phyloP scores from a whole-genome alignment of 2,888 invertebrate species.

The Dendrolimus pini region DNA sequence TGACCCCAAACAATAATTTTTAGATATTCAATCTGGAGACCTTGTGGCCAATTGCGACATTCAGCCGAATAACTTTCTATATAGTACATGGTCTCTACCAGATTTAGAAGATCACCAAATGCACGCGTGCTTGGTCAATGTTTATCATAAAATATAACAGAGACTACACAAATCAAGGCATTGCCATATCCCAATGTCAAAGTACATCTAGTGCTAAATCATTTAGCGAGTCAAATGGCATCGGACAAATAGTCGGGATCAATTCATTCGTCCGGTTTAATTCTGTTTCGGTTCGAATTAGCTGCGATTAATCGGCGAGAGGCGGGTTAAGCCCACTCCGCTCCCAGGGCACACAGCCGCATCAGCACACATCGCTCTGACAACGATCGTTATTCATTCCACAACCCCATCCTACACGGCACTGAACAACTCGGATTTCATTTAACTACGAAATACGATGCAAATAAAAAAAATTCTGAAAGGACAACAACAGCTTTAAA shows the following conservation, averaged over 20 bases:
- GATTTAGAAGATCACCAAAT: too few relatives aligned
- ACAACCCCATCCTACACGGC: conserved; percentile 40
- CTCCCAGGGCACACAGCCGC: conserved; percentile 29
- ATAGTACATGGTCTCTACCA: too few relatives aligned
- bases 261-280: conserved; percentile 73
- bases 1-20: too few relatives aligned
- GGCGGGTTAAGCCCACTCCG: conserved; percentile 58
- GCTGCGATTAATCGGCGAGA: conserved; percentile 69
- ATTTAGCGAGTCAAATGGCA: conserved; percentile 51
- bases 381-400: conserved; percentile 71
- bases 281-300: conserved; percentile 73
- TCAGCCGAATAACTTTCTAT: too few relatives aligned
- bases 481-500: too few relatives aligned
- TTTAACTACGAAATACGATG: conserved; percentile 6
- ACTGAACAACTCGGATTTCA: conserved; percentile 2
- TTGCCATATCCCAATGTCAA: too few relatives aligned
- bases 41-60: too few relatives aligned
- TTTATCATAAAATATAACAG: too few relatives aligned
- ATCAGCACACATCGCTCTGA: conserved; percentile 72
- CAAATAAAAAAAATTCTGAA: not conserved
- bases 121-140: too few relatives aligned
- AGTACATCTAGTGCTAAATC: conserved; percentile 29
- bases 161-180: too few relatives aligned
- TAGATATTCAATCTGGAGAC: too few relatives aligned
- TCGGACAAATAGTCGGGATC: conserved; percentile 71